Evolutionary conservation across 2,888 invertebrate species (phyloP), one percentile per base, ranked within the genome.

Genomic region (Tineola bisselliella): DNA sequence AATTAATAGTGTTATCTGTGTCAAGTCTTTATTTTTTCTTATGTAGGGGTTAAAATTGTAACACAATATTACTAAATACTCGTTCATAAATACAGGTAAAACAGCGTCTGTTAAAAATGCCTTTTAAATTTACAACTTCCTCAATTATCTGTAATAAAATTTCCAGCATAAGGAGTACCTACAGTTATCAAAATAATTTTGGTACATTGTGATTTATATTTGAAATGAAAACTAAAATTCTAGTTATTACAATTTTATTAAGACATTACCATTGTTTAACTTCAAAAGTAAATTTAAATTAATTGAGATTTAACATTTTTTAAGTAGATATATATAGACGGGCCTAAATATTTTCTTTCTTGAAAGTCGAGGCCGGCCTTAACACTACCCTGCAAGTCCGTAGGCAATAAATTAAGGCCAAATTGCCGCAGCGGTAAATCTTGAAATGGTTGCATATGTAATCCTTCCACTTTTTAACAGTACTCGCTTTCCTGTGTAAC

Each of bases 391-490:
- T 33, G 15, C 15, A 58, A 78, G 81, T 82, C 79, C 69, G 77
- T 77, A 69, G 73, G 76, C 71, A 70, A 83, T 84, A 84, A 84
- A 84, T 84, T 83, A 79, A 75, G 71, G 72, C 71, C 70, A 69
- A 70, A 74, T 73, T 73, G 73, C 30, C 44, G 69, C 67, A 71
- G 71, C 66, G 71, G 71, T 74, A 74, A 80, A 80, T 81, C 79
- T 77, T 74, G 77, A 78, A 79, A 84, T 81, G 80, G 79, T 77
- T 60, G 60, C 60, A 71, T 73, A 74, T 70, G 77, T 76, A 71
- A 74, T 77, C 77, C 72, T 75, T 72, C 68, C 69, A 65, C 67
- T 69, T 70, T 72, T 69, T 69, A 38, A 60, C 60, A 60, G 44
- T 48, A 44, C 60, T 60, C 52, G 48, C 30, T 48, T 60, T 60